A percentile compares a stretch with the other conserved stretches of the same genome.
phyloP scores from a whole-genome alignment of 2,797 vertebrate genomes.

The Sebastes diaconus region DNA sequence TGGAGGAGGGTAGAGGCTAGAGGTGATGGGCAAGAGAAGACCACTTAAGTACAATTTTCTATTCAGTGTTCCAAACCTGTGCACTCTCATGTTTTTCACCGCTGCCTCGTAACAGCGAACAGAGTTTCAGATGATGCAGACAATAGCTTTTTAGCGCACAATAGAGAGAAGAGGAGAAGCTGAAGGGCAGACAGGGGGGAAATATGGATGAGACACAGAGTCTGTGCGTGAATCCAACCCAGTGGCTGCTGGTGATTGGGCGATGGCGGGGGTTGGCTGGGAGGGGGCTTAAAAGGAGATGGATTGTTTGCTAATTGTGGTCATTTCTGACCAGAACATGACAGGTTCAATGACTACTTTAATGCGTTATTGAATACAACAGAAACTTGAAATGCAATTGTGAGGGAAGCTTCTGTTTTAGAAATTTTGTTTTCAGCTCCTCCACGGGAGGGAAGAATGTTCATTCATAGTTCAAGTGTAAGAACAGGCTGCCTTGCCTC shows the following conservation, averaged over 20 bases:
- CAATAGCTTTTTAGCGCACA: slow-evolving; percentile 93
- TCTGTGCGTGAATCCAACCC: slow-evolving; percentile 68
- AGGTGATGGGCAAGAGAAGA: slow-evolving; percentile 90
- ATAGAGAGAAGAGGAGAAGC: slow-evolving; percentile 89
- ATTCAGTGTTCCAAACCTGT: slow-evolving; percentile 95
- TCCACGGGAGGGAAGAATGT: slow-evolving; percentile 42
- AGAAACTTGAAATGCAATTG: slow-evolving; percentile 70
- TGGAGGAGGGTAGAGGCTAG: slow-evolving; percentile 83
- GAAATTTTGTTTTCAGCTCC: slow-evolving; percentile 44
- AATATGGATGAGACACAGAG: slow-evolving; percentile 79
- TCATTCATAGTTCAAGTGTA: slow-evolving; percentile 63
- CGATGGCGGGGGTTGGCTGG: slow-evolving; percentile 57
- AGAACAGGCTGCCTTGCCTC: slow-evolving; percentile 44
- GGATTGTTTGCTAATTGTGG: slow-evolving; percentile 97
- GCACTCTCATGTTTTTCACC: slow-evolving; percentile 86
- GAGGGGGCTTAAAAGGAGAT: slow-evolving; percentile 84
- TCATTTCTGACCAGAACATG: slow-evolving; percentile 90
- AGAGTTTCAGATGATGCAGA: slow-evolving; percentile 91
- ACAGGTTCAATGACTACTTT: slow-evolving; percentile 91
- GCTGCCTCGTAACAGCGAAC: slow-evolving; percentile 87
- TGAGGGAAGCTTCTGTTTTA: slow-evolving; percentile 54
- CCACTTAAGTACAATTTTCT: slow-evolving; percentile 99
- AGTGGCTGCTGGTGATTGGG: slow-evolving; percentile 49
- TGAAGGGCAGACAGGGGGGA: slow-evolving; percentile 85
- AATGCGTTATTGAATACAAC: slow-evolving; percentile 76